Conservation (phyloP, 2,797 vertebrate species). For the Loris lydekkerianus region DNA sequence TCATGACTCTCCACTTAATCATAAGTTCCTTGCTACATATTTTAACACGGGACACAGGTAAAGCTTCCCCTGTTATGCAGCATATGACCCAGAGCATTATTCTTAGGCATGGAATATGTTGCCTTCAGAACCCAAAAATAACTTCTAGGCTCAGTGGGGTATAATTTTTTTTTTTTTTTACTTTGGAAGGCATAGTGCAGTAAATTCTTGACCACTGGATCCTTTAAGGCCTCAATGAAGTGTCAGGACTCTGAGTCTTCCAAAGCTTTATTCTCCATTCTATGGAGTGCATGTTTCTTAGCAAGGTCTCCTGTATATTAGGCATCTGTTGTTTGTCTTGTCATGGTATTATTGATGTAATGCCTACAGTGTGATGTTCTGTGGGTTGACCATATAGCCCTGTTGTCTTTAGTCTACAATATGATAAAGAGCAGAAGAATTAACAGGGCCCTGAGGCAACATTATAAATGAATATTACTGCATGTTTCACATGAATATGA, state of each 20-base stretch:
- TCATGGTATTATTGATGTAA: not conserved
- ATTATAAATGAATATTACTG: slow-evolving; percentile 18
- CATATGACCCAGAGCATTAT: not conserved
- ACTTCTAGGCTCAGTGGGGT: not conserved
- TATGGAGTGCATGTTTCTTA: not conserved
- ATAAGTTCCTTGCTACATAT: not conserved
- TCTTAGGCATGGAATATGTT: not conserved
- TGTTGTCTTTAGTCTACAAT: slow-evolving; percentile 1
- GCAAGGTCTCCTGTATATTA: not conserved
- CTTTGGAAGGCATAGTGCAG: not conserved
- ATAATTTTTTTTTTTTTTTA: not conserved
- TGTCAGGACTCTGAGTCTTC: not conserved
- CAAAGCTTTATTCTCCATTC: not conserved
- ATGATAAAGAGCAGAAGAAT: not conserved
- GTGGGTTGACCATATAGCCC: not conserved
- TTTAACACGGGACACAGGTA: not conserved
- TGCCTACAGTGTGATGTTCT: not conserved
- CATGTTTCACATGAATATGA: not conserved
- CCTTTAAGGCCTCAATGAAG: not conserved
- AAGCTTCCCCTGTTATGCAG: not conserved
- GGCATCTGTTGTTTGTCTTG: not conserved
- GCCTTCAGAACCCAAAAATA: not conserved
- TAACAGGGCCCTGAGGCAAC: not conserved
- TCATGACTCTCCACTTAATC: not conserved
- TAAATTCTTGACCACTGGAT: not conserved